Base-by-base conservation (phyloP, 2,888 invertebrate genomes). In the Heterodera filipjevi region DNA sequence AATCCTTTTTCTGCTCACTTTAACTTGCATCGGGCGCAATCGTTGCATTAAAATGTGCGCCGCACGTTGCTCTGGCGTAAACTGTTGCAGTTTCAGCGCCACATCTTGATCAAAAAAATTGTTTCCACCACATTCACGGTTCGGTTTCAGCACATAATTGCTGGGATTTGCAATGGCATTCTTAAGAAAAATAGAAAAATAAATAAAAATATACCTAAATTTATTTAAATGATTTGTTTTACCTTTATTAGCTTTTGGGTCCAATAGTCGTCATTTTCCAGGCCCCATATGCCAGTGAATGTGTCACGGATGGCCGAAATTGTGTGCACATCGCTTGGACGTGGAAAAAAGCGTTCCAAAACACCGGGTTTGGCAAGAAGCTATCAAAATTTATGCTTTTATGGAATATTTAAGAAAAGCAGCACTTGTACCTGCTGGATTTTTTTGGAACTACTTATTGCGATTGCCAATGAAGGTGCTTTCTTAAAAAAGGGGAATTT, bases 111-210 rank as follows among this genome's bases (percentile, higher is more conserved):
- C 95, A 90, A 96, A 97, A 70, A 95, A 90, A 89, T 97, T 97
- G 90, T 97, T 86, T 77, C 97, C 97, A 84, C 98, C 98, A 32
- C 98, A 98, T 91, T 98, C 98, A 68, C 97, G 92, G 90, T 98
- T 96, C 0, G 98, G 97, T 90, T 98, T 98, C 82, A 98, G 90
- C 1, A 98, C 97, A 91, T 92, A 98, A 90, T 92, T 92, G 78
- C 94, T 92, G 0, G 96, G 95, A 83, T 93, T 82, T 53, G 77
- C 79, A 19, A 83, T 82, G 1, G 85, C 85, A 59, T 85, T 82
- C 71, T 82, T n/a, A n/a, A n/a, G 39, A 53, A 86, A 71, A 71
- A 39, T 39, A 19, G 5, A 10, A 16, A 8, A 59, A 27, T 59
- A 27, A 27, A 10, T 46, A 1, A 49, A 49, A 49, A 39, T 10